A percentile compares a stretch with the other conserved stretches of the same genome.
These are phyloP conservation scores for Trialeurodes vaporariorum DNA, from an alignment of 1,140 invertebrate genomes.

Conservation along the genomic window DNA sequence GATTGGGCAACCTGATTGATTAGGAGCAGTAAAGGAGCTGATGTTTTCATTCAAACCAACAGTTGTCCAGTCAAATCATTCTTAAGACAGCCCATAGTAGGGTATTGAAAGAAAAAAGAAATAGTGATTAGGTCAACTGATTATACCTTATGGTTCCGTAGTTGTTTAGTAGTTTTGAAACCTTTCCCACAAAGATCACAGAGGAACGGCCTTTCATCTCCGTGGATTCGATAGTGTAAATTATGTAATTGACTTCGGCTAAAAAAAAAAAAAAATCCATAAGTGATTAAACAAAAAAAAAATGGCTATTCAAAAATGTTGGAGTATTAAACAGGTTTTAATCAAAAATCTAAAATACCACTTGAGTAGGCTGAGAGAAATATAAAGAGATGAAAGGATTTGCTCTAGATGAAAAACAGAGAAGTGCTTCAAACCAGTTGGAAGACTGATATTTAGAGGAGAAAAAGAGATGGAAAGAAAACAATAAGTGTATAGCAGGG, in stretches of 20 bases:
- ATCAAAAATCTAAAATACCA: no score
- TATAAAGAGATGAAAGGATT: no score
- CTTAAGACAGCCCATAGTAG: neutral
- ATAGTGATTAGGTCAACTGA: constrained; percentile 37
- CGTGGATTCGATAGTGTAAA: constrained; percentile 55
- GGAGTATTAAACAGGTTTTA: no score
- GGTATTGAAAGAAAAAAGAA: neutral
- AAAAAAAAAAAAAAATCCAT: constrained; percentile 26
- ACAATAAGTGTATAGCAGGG: no score
- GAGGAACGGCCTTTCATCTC: constrained; percentile 44
- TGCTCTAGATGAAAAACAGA: no score
- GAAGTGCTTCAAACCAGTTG: no score
- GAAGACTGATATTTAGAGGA: no score
- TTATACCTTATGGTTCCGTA: constrained; percentile 48
- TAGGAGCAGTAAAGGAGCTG: no score
- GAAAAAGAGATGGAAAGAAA: no score
- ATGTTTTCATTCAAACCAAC: no score
- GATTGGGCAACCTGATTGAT: no score
- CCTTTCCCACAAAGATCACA: constrained; percentile 57
- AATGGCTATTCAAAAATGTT: neutral
- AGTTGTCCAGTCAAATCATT: neutral
- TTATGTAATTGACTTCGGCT: constrained; percentile 49
- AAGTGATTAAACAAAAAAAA: constrained; percentile 3
- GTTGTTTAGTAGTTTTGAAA: constrained; percentile 63
- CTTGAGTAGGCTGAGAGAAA: no score